These are phyloP conservation scores for Luperina testacea DNA, from an alignment of 2,888 invertebrate genomes.

Conservation along the genomic window DNA sequence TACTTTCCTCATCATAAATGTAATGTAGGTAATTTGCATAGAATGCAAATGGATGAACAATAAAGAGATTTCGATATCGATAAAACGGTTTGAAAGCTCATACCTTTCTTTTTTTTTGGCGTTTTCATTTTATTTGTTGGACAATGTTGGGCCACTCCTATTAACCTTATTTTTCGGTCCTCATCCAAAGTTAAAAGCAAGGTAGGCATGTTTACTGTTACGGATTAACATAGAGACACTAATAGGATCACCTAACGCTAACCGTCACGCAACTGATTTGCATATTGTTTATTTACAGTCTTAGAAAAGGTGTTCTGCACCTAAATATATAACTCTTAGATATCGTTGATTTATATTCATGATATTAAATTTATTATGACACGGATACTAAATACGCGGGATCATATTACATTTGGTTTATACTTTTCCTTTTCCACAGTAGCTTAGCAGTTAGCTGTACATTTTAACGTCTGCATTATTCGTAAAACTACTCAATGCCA, in stretches of 20 bases:
- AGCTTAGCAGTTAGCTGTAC: constrained; percentile 31
- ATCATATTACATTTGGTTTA: constrained; percentile 35
- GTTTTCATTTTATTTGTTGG: constrained; percentile 15
- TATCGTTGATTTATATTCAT: constrained; percentile 29
- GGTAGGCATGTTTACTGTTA: constrained; percentile 32
- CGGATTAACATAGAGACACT: constrained; percentile 32
- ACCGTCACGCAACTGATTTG: constrained; percentile 33
- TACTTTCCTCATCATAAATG: constrained; percentile 66
- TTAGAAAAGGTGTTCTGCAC: constrained; percentile 29
- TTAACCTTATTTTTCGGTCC: constrained; percentile 2
- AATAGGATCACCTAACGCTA: constrained; percentile 29
- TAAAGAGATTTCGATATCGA: constrained; percentile 38
- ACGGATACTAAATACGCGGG: constrained; percentile 7
- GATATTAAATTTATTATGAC: constrained; percentile 27
- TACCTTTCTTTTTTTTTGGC: constrained; percentile 9
- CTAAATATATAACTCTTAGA: constrained; percentile 39
- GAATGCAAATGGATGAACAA: constrained; percentile 44
- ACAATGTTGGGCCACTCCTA: constrained; percentile 14
- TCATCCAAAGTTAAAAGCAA: constrained; percentile 11
- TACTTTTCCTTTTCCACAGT: constrained; percentile 31
- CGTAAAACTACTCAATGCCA: constrained; percentile 32
- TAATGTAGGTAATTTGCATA: constrained; percentile 59
- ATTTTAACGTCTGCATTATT: constrained; percentile 18
- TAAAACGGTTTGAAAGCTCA: constrained; percentile 31
- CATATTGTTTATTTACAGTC: constrained; percentile 46